Evolutionary conservation across 2,113 vertebrate species (phyloP).

Genomic region (Mesocricetus auratus): DNA sequence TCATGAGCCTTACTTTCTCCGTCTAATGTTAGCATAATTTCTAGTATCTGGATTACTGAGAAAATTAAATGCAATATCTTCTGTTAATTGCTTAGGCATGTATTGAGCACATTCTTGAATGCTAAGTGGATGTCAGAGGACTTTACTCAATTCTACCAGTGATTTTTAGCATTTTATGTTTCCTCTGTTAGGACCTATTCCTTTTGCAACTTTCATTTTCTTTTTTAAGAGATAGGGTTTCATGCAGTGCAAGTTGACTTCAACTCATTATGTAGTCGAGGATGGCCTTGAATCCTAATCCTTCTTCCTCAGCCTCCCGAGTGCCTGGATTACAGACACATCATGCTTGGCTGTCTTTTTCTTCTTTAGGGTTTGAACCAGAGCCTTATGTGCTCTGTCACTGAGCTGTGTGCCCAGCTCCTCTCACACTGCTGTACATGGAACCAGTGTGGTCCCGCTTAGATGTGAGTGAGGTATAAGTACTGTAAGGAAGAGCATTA

Average conservation of each 20-base stretch:
- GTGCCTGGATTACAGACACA: background rate
- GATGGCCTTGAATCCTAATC: background rate
- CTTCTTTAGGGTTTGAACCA: background rate
- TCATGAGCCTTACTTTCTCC: background rate
- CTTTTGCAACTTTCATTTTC: background rate
- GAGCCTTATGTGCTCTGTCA: rapidly evolving
- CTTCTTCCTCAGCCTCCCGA: background rate
- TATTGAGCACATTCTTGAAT: background rate
- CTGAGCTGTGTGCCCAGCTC: background rate
- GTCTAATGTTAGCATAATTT: background rate
- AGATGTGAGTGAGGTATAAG: constrained; percentile 10
- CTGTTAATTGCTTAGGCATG: background rate
- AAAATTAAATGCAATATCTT: constrained; percentile 12
- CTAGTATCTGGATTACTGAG: constrained; percentile 17
- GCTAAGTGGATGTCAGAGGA: background rate
- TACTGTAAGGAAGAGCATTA: background rate
- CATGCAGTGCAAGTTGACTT: background rate
- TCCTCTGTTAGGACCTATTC: constrained; percentile 2
- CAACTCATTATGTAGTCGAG: background rate
- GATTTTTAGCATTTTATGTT: constrained; percentile 13
- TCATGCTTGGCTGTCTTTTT: background rate
- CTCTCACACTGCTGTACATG: background rate
- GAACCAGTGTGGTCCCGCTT: background rate
- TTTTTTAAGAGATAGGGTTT: too few species aligned
- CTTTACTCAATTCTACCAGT: background rate